phyloP scores from a whole-genome alignment of 2,888 invertebrate genomes.

The Agrilus mali region DNA sequence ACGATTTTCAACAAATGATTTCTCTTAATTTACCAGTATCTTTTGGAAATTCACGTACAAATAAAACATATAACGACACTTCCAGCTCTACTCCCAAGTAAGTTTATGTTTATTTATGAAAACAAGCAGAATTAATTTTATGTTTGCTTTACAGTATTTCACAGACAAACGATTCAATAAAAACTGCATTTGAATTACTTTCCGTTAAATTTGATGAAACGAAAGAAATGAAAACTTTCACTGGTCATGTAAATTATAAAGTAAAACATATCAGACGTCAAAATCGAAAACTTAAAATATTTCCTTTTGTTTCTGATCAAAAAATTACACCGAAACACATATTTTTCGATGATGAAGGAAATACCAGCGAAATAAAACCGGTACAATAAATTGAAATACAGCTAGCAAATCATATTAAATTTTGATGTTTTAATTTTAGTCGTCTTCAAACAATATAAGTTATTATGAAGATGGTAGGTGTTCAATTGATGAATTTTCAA shows the following conservation, averaged over 20 bases:
- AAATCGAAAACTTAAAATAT: slow-evolving; percentile 42
- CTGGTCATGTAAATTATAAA: slow-evolving; percentile 50
- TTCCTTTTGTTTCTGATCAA: slow-evolving; percentile 28
- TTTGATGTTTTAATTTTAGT: too few species aligned
- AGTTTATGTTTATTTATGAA: too few species aligned
- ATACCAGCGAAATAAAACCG: slow-evolving; percentile 24
- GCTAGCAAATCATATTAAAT: too few species aligned
- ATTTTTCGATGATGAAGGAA: slow-evolving; percentile 56
- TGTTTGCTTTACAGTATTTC: too few species aligned
- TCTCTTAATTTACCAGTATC: slow-evolving; percentile 5
- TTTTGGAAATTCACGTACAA: slow-evolving; percentile 2
- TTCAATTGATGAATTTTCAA: too few species aligned
- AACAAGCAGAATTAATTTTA: too few species aligned
- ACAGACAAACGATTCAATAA: slow-evolving; percentile 34
- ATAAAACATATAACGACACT: too few species aligned
- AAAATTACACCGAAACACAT: slow-evolving; percentile 41
- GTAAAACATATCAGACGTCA: slow-evolving; percentile 47
- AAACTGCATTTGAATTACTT: slow-evolving; percentile 52
- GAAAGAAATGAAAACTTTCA: slow-evolving; percentile 27
- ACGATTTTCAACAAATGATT: not conserved
- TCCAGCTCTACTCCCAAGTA: too few species aligned
- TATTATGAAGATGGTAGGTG: too few species aligned
- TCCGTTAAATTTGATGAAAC: slow-evolving; percentile 38
- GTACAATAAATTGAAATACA: too few species aligned
- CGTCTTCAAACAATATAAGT: too few species aligned